Evolutionary conservation across 1,140 invertebrate genomes (phyloP), one percentile per base, ranked within the genome.

Genomic region (Euwallacea similis): DNA sequence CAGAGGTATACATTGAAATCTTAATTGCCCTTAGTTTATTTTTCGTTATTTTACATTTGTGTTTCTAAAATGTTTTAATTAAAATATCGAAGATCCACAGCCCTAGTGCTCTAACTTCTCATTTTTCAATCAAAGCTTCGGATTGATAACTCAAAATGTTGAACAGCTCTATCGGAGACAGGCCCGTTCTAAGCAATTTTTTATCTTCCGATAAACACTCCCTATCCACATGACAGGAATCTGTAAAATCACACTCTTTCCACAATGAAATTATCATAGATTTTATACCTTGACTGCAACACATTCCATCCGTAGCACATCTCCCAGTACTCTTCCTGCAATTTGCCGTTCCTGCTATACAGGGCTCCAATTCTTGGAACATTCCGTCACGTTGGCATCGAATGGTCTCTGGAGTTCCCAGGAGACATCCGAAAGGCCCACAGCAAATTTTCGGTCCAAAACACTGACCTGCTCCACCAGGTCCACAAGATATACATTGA

Each of bases 381-480:
- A 73, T 75, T 33, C 81, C 81, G 15, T 82, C 80, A 41, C 75
- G 66, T 77, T 82, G 79, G 62, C 85, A 86, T 69, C 76, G 77
- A 13, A 82, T 74, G n/a, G 84, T 84, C 76, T 86, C 84, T 7
- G 81, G 73, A 10, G 83, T 85, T 44, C 81, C 82, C 56, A 86
- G 75, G 13, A 84, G 80, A 73, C 85, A 86, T 7, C 85, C 85
- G 62, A 86, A 84, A 0, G 83, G 79, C 16, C 84, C 84, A 66
- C 85, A 86, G 67, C 85, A 86, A 64, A 86, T 86, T 59, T 80
- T 76, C 3, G 84, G 82, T 1, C 85, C 84, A 72, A 86, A 85
- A 77, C 85, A 86, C 77, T 84, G 82, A 7, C 85, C 85, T 50
- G 78, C 75, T 62, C 76, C 75, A 59, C 82, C 82, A 9, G 82